Evolutionary conservation across 2,113 vertebrate genomes (phyloP).

Genomic region (Rhadina sibilatrix): DNA sequence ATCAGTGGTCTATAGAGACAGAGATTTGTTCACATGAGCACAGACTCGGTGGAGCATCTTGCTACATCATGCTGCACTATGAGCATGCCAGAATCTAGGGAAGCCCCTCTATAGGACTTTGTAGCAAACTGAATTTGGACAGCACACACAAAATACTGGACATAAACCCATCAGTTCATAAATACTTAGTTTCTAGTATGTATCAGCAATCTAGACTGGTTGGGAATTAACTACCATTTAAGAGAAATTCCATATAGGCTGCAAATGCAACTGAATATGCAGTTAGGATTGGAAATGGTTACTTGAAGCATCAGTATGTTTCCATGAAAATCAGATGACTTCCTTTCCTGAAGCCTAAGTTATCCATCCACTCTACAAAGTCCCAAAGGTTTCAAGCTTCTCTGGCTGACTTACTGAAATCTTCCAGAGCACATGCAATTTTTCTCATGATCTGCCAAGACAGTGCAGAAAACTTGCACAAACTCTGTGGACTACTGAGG

Average conservation of each 20-base stretch:
- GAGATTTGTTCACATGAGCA: background rate
- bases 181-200: background rate
- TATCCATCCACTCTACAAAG: background rate
- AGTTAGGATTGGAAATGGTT: background rate
- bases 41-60: background rate
- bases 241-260: background rate
- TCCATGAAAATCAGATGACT: background rate
- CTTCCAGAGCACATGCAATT: background rate
- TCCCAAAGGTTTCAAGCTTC: background rate
- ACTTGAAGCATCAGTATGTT: background rate
- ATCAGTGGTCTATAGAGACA: background rate
- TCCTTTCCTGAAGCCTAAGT: background rate
- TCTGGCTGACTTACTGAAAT: background rate
- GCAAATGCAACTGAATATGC: background rate
- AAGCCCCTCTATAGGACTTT: background rate
- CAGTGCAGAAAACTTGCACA: background rate
- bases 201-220: background rate
- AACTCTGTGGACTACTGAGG: background rate
- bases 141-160: background rate
- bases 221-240: background rate
- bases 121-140: background rate
- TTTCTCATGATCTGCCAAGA: constrained; percentile 23
- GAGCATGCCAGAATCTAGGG: background rate
- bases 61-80: background rate
- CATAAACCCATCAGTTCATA: background rate